These are phyloP conservation scores for Meda fulgida DNA, from an alignment of 2,797 vertebrate species.

Conservation along the genomic window DNA sequence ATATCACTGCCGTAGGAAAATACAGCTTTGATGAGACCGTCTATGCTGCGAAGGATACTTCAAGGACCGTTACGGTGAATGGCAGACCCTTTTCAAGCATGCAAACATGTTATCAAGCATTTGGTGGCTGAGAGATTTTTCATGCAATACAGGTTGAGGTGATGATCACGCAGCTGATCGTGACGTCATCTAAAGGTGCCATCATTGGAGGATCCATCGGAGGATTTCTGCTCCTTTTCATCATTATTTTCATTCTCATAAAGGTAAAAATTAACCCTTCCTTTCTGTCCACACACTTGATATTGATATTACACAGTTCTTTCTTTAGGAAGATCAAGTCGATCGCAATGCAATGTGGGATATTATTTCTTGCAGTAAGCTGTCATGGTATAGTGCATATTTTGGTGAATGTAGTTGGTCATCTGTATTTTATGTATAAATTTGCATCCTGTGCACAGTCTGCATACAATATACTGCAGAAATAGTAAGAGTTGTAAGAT, in stretches of 20 bases:
- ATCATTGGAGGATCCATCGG: slow-evolving; percentile 72
- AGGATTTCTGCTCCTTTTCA: slow-evolving; percentile 72
- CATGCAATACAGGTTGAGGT: slow-evolving; percentile 69
- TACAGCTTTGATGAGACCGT: slow-evolving; percentile 47
- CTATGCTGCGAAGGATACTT: slow-evolving; percentile 7
- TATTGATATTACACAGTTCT: background rate
- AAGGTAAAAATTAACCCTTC: slow-evolving; percentile 68
- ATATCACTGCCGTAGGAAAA: slow-evolving; percentile 39
- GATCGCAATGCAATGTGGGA: background rate
- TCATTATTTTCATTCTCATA: slow-evolving; percentile 73
- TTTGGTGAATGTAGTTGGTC: background rate
- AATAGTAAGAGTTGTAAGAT: background rate
- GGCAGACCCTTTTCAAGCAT: background rate
- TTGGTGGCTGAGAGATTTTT: background rate
- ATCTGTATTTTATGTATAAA: background rate
- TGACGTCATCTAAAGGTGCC: slow-evolving; percentile 44
- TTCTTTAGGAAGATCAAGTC: background rate
- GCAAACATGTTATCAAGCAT: background rate
- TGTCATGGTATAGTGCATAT: too few relatives aligned
- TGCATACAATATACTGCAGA: background rate
- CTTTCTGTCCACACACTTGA: background rate
- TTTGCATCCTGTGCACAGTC: background rate
- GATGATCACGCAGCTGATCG: slow-evolving; percentile 64
- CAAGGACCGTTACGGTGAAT: background rate
- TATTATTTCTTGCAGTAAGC: too few relatives aligned